Evolutionary conservation across 2,888 invertebrate genomes (phyloP), one percentile per base, ranked within the genome.

Genomic region (Campoletis raptor): DNA sequence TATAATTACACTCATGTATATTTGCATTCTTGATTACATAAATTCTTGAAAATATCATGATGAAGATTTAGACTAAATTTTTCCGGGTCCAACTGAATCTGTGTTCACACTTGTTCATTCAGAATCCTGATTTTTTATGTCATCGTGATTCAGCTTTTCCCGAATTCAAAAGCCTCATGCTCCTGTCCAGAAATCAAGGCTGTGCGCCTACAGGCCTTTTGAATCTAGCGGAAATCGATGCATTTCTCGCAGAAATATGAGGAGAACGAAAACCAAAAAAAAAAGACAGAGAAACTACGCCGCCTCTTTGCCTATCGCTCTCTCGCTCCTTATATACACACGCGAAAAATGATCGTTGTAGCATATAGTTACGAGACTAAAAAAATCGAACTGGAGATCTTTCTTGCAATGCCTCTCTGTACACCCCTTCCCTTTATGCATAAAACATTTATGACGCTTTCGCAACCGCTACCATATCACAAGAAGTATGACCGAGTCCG

Each of bases 281-380:
- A 48, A 6, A 48, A 9, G 48, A 18, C n/a, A 5, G 6, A 6
- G 18, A 18, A 18, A 7, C 18, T 48, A 18, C 15, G 18, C 6
- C 18, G 18, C n/a, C 48, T 48, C 4, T 48, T 30, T 30, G 30
- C 42, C 42, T 42, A 5, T n/a, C 18, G 0, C 48, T 48, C 48
- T 7, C 18, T n/a, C 48, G 6, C 48, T 48, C 48, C 6, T 7
- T 18, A 6, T 18, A 5, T 48, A 15, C 6, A 18, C n/a, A 48
- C 18, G n/a, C 48, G 48, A 24, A 15, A 66, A 37, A 66, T 21
- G 30, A 37, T 37, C 2, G 72, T 37, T 37, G 21, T n/a, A 10
- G n/a, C n/a, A 52, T 52, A 66, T 52, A 66, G 57, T 66, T 54
- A 76, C 70, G 72, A 66, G 72, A 72, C 48, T 30, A 24, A 73